Evolutionary conservation across 2,888 invertebrate species (phyloP), one percentile per base, ranked within the genome.

Genomic region (Lycia hirtaria): DNA sequence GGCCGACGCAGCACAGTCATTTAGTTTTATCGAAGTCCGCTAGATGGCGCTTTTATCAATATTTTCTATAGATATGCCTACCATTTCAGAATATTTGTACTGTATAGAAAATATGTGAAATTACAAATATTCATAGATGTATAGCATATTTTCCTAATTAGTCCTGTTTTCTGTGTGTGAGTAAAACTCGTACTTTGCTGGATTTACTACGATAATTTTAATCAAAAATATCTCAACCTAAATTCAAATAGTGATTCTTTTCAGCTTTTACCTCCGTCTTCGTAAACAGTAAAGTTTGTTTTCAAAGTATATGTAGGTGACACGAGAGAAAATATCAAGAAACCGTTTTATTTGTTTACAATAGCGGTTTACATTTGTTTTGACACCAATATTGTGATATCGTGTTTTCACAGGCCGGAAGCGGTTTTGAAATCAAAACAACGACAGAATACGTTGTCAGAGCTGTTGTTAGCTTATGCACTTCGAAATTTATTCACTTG

Each of bases 381-480:
- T 19, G 17, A 1, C 17, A 24, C 32, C 40, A 40, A 20, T 26
- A 19, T 15, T 40, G 14, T 26, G 54, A 47, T 35, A 54, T 15
- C 14, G 1, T 54, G 53, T 54, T 54, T 38, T 47, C 10, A 54
- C 40, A 38, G 44, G 32, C 24, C 5, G 6, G 17, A 9, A 12
- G 12, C 35, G n/a, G 37, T 35, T 44, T 37, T 14, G 37, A 22
- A 22, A 53, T 44, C 30, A 44, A 28, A 45, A 38, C 44, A 44
- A 22, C 37, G 37, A 30, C 17, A 38, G 9, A 41, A 28, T 35
- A 19, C 14, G 14, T 19, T 35, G 32, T 20, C 19, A 12, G 33
- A 24, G 24, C 22, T 22, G 9, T 26, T 15, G n/a, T 32, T 43
- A 28, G 43, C 35, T 19, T 22, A 1, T 33, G 24, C 12, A 14